Evolutionary conservation across 2,888 invertebrate genomes (phyloP), one percentile per base, ranked within the genome.

Genomic region (Caenorhabditis doughertyi): DNA sequence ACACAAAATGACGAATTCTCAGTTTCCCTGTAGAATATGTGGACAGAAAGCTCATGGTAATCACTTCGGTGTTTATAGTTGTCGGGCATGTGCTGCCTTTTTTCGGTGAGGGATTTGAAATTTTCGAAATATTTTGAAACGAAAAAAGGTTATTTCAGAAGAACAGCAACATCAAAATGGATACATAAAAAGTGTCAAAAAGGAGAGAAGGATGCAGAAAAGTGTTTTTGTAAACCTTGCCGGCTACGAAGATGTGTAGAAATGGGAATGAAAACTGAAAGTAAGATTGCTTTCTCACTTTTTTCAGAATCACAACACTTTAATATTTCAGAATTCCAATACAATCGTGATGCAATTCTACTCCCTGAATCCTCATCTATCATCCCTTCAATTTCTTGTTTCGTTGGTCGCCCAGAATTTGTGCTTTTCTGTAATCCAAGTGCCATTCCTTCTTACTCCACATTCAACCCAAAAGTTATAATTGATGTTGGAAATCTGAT

Each of bases 51-150:
- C 73, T 21, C 77, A 84, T 62, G 84, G 84, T 11, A 67, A 65
- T 11, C 84, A 84, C 53, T 84, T 84, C 29, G 84, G 84, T 9
- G 81, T 79, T 3, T 21, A 64, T 7, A 79, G 73, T 39, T 84
- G 84, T 58, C 55, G 84, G 3, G 84, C 84, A 8, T 84, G 84
- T 49, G 80, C 84, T 16, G 84, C 79, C 9, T 84, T 84, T 68
- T 84, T 84, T 25, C 39, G 84, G 84, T 80, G 9, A 47, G 60
- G 18, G 25, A 39, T 55, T n/a, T 7, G 1, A 18, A 18, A 21
- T 21, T 53, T 67, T 8, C 0, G 8, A 23, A 13, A 13, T 5
- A 44, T 29, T n/a, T 39, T 25, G 16, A 18, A 2, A 21, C 16
- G 11, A 18, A 32, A 32, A 35, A 35, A 32, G 3, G 23, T 21